Conservation (phyloP, 2,888 invertebrate genomes). For the Acanthoscelides obtectus region DNA sequence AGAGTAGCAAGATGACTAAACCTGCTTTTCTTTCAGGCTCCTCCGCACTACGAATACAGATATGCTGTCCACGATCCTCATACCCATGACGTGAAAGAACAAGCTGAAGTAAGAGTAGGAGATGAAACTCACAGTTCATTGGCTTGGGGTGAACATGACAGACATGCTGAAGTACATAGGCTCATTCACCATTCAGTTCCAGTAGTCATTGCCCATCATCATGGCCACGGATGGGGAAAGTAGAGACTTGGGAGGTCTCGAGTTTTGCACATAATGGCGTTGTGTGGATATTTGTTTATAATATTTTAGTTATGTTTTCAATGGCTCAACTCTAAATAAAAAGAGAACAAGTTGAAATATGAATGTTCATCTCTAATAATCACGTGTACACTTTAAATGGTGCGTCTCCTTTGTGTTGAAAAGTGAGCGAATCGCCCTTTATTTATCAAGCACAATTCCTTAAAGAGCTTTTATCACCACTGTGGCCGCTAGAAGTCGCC, state of each 20-base stretch:
- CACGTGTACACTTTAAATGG: too few species aligned
- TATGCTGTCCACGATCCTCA: conserved; percentile 28
- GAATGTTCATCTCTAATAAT: too few species aligned
- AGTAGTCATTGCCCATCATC: not conserved
- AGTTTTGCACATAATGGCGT: not conserved
- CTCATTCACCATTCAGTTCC: conserved; percentile 5
- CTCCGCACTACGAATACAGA: conserved; percentile 30
- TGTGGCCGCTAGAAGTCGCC: too few species aligned
- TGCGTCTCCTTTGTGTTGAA: too few species aligned
- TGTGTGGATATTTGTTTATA: not conserved
- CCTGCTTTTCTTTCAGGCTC: conserved; percentile 20
- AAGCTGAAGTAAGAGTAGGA: conserved; percentile 23
- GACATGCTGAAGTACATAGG: conserved; percentile 13
- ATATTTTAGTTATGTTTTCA: not conserved
- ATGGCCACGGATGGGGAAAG: not conserved
- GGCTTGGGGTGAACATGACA: conserved; percentile 12
- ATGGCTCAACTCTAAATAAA: not conserved
- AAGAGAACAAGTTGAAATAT: too few species aligned
- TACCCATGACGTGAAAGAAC: conserved; percentile 28
- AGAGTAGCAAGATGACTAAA: too few species aligned
- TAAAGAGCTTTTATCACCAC: too few species aligned
- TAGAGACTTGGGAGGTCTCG: not conserved
- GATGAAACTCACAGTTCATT: conserved; percentile 21
- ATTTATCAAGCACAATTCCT: too few species aligned
- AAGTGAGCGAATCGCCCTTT: too few species aligned